Evolutionary conservation across 2,888 invertebrate species (phyloP).

Genomic region (Scaeva pyrastri): DNA sequence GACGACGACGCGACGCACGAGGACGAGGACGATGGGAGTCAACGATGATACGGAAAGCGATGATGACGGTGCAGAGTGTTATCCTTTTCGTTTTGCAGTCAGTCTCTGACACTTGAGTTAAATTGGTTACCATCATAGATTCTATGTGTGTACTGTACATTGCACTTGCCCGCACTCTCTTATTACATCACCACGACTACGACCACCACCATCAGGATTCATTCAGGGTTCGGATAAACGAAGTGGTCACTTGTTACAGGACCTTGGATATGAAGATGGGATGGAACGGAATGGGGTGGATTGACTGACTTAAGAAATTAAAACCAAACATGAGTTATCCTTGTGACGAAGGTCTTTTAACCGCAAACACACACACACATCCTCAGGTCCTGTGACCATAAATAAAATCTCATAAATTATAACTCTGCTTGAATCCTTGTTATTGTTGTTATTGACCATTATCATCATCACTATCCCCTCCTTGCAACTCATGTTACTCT

Average conservation of each 20-base stretch:
- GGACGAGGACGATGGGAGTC: background rate
- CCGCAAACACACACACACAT: slow-evolving; percentile 8
- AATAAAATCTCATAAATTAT: slow-evolving; percentile 69
- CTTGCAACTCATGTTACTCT: slow-evolving; percentile 33
- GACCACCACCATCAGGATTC: too few species aligned
- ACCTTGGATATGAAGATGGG: background rate
- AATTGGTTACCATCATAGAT: slow-evolving; percentile 53
- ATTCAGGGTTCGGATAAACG: slow-evolving; percentile 5
- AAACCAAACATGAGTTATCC: slow-evolving; percentile 44
- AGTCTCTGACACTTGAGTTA: slow-evolving; percentile 57
- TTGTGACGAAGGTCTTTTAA: slow-evolving; percentile 49
- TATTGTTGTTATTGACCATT: slow-evolving; percentile 55
- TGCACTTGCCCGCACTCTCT: background rate
- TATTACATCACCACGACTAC: background rate
- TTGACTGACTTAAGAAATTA: slow-evolving; percentile 54
- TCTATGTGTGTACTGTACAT: too few species aligned
- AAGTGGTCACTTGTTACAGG: slow-evolving; percentile 16
- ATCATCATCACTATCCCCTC: slow-evolving; percentile 3
- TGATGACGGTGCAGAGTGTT: slow-evolving; percentile 52
- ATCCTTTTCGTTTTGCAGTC: slow-evolving; percentile 39
- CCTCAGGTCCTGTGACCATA: slow-evolving; percentile 46
- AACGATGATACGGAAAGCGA: slow-evolving; percentile 48
- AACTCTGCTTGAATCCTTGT: slow-evolving; percentile 56
- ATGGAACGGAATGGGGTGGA: background rate
- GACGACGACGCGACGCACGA: background rate